These are phyloP conservation scores for Chymomyza fuscimana DNA, from an alignment of 2,888 invertebrate genomes.

Conservation along the genomic window DNA sequence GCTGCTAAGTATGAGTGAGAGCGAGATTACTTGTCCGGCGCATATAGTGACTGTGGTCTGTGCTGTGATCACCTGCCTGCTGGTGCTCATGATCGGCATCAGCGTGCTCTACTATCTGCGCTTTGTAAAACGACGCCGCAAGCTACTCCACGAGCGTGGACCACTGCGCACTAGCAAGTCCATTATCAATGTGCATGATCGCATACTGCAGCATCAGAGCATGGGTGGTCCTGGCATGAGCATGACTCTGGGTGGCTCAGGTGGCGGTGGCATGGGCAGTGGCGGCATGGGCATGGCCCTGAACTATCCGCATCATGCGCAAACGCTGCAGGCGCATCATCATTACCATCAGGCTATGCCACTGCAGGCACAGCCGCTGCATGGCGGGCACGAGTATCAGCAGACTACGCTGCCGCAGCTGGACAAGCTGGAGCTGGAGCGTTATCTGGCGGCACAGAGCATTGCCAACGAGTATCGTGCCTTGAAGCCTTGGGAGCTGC, in stretches of 20 bases:
- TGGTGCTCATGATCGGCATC: slow-evolving; percentile 78
- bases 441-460: slow-evolving; percentile 79
- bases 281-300: slow-evolving; percentile 53
- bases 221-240: slow-evolving; percentile 64
- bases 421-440: slow-evolving; percentile 79
- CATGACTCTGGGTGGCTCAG: slow-evolving; percentile 53
- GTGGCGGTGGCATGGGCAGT: background rate
- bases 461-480: slow-evolving; percentile 80
- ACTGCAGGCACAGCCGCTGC: slow-evolving; percentile 49
- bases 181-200: slow-evolving; percentile 79
- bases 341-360: slow-evolving; percentile 74
- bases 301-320: slow-evolving; percentile 72
- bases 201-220: slow-evolving; percentile 78
- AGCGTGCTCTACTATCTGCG: slow-evolving; percentile 79
- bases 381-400: slow-evolving; percentile 62
- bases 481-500: slow-evolving; percentile 79
- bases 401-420: slow-evolving; percentile 75
- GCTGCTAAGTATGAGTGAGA: slow-evolving; percentile 77
- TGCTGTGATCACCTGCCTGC: slow-evolving; percentile 77
- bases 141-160: slow-evolving; percentile 77
- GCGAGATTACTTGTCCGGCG: slow-evolving; percentile 79
- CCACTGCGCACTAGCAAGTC: slow-evolving; percentile 76
- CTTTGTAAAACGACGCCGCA: slow-evolving; percentile 78
- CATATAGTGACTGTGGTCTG: slow-evolving; percentile 80
- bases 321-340: slow-evolving; percentile 71